These are phyloP conservation scores for Ceratothoa steindachneri DNA, from an alignment of 2,888 invertebrate genomes.

Conservation along the genomic window DNA sequence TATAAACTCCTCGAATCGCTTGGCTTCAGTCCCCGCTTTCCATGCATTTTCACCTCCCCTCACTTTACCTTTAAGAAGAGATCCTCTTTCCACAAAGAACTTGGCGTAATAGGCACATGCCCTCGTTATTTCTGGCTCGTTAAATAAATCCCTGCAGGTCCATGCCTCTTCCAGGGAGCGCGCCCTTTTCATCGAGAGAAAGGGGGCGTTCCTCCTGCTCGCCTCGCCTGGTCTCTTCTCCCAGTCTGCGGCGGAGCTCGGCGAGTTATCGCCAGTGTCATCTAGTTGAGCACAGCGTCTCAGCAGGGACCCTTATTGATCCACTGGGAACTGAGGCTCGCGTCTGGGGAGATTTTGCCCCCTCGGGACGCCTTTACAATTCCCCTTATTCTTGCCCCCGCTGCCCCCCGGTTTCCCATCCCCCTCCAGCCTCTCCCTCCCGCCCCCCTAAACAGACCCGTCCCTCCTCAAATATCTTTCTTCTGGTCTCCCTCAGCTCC, in stretches of 20 bases:
- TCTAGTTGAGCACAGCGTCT: conserved; percentile 25
- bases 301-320: conserved; percentile 46
- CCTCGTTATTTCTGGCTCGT: too few species aligned
- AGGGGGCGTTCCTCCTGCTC: background rate
- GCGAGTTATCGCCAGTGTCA: background rate
- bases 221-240: background rate
- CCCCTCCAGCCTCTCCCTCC: background rate
- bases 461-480: background rate
- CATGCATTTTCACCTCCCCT: too few species aligned
- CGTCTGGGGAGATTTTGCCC: conserved; percentile 43
- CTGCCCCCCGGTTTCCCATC: background rate
- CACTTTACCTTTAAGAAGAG: too few species aligned
- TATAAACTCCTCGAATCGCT: too few species aligned
- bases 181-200: background rate
- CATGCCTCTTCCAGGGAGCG: too few species aligned
- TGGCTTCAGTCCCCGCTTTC: too few species aligned
- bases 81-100: too few species aligned
- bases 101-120: too few species aligned
- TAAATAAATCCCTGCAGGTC: too few species aligned
- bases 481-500: background rate
- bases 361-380: conserved; percentile 35
- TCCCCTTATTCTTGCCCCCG: background rate
- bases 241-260: background rate
- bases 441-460: background rate
- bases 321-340: conserved; percentile 44